Evolutionary conservation across 2,113 vertebrate genomes (phyloP), one percentile per base, ranked within the genome.

Genomic region (Athene noctua): DNA sequence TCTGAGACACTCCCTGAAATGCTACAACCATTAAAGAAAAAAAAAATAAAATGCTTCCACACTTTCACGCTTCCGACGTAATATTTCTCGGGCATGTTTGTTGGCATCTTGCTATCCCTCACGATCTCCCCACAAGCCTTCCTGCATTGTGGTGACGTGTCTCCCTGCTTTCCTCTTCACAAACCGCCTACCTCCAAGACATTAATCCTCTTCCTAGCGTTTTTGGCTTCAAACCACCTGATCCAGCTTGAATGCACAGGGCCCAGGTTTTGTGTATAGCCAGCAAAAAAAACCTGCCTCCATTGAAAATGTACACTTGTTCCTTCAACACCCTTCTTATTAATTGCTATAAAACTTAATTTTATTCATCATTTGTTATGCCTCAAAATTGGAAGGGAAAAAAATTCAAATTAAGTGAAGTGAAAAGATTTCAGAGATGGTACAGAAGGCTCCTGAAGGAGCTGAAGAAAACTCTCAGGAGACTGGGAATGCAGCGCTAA

Each of bases 371-470:
- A 0, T 92, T 94, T 86, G 86, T 92, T 94, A 97, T 87, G 81
- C 83, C 80, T 90, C 80, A 86, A 90, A 97, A 94, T 71, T 93
- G 88, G 49, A 75, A 87, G 62, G 70, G 73, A 88, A 91, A 94
- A 91, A 88, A 90, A 94, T 38, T 78, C 70, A 91, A 96, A 95
- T 84, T 65, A 93, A 86, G 75, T 25, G 23, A 89, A 95, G 84
- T 68, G 54, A 88, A 96, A 94, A 93, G 74, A 90, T 91, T 92
- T 89, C 82, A 55, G 92, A 81, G 68, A 94, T 79, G 79, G 90
- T 91, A 96, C 84, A 86, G 93, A 95, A 96, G 88, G 84, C 92
- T 97, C 96, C 96, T 96, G 80, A 82, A 97, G 92, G 88, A 97
- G 80, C 86, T 86, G 89, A 91, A 93, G 88, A 82, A 93, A 90